These are phyloP conservation scores for Bos indicus DNA, from an alignment of 2,113 vertebrate genomes.

Conservation along the genomic window DNA sequence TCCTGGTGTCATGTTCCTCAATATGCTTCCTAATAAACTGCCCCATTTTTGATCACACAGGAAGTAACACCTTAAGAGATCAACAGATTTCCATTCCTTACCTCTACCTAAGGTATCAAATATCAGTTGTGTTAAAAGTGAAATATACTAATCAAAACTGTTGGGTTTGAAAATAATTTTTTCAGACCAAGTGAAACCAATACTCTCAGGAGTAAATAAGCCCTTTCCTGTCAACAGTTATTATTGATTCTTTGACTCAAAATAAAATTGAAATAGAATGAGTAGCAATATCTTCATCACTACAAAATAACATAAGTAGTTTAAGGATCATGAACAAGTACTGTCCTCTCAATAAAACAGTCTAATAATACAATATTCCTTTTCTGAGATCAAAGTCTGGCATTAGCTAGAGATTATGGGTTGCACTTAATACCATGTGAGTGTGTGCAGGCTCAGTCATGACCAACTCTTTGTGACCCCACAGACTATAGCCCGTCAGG, in stretches of 20 bases:
- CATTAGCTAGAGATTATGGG: not conserved
- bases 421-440: not conserved
- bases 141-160: conserved; percentile 37
- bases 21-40: not conserved
- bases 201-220: not conserved
- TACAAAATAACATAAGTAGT: not conserved
- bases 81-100: not conserved
- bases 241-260: not conserved
- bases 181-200: not conserved
- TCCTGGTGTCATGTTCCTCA: not conserved
- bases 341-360: not conserved
- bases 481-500: rapidly evolving
- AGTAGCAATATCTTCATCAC: not conserved
- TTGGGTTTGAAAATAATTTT: conserved; percentile 15
- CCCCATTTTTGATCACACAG: not conserved
- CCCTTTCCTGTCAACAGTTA: not conserved
- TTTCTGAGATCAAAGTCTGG: not conserved
- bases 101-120: not conserved
- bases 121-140: not conserved
- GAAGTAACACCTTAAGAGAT: not conserved
- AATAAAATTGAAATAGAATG: not conserved
- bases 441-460: not conserved
- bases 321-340: not conserved
- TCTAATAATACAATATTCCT: not conserved
- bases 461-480: not conserved